Conservation (phyloP, 1,140 invertebrate species). For the Atopsyche davidsoni region DNA sequence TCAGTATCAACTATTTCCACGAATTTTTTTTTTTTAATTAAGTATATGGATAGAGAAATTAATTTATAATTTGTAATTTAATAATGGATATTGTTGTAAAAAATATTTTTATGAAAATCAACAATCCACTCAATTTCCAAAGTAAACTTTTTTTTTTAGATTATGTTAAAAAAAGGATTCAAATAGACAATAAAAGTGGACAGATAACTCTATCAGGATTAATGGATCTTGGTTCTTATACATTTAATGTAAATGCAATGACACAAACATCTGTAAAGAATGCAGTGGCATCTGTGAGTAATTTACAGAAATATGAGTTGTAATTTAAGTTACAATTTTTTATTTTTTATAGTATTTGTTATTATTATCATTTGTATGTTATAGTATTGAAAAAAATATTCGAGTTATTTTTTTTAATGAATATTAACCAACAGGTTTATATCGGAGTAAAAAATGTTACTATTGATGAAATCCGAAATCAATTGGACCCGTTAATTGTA, state of each 20-base stretch:
- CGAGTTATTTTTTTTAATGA: neutral
- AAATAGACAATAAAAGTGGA: slow-evolving; percentile 1
- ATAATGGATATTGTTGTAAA: no score
- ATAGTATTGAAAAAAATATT: no score
- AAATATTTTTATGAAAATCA: no score
- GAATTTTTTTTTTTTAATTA: no score
- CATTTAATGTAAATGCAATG: slow-evolving; percentile 1
- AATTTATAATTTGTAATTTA: no score
- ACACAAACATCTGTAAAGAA: neutral
- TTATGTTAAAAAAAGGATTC: neutral
- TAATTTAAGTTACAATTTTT: no score
- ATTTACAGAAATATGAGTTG: neutral
- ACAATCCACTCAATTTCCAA: no score
- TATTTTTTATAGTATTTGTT: no score
- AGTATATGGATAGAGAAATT: no score
- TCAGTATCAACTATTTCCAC: no score
- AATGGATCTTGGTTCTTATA: neutral
- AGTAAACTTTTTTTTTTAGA: no score
- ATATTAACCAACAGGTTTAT: slow-evolving; percentile 34
- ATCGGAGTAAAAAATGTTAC: slow-evolving; percentile 33
- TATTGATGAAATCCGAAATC: slow-evolving; percentile 29
- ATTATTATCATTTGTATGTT: no score
- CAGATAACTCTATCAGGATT: neutral
- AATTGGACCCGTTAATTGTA: slow-evolving; percentile 37
- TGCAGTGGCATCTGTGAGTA: neutral